Percentiles rank a stretch among this genome's conserved stretches.
phyloP scores from a whole-genome alignment of 1,140 invertebrate species.

The Leptestheria dahalacensis region DNA sequence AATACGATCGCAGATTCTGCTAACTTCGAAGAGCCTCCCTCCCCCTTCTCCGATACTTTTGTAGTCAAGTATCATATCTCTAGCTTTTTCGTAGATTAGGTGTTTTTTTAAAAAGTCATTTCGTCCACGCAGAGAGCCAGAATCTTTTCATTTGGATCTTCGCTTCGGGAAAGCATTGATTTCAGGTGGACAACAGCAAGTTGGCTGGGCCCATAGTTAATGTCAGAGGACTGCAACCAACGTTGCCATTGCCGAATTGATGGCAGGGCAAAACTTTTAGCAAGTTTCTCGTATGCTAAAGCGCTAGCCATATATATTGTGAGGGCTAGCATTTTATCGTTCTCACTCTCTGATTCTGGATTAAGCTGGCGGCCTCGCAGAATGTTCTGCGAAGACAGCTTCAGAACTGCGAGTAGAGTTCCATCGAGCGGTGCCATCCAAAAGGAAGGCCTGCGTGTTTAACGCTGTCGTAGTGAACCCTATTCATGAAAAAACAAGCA shows the following conservation, averaged over 20 bases:
- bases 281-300: background rate
- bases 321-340: background rate
- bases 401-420: background rate
- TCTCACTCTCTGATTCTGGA: background rate
- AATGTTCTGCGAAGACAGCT: background rate
- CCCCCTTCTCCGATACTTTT: background rate
- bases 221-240: background rate
- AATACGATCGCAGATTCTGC: background rate
- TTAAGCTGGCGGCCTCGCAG: background rate
- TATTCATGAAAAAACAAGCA: conserved; percentile 6
- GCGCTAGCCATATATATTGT: background rate
- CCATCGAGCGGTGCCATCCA: background rate
- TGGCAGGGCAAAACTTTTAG: background rate
- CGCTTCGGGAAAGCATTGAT: background rate
- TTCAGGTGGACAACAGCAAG: background rate
- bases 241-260: background rate
- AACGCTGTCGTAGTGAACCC: background rate
- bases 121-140: background rate
- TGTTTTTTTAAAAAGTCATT: background rate
- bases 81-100: background rate
- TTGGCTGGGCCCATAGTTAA: background rate
- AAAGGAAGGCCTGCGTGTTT: background rate
- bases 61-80: background rate
- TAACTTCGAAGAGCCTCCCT: background rate
- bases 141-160: background rate